Evolutionary conservation across 2,113 vertebrate species (phyloP), one percentile per base, ranked within the genome.

Genomic region (Conger conger): DNA sequence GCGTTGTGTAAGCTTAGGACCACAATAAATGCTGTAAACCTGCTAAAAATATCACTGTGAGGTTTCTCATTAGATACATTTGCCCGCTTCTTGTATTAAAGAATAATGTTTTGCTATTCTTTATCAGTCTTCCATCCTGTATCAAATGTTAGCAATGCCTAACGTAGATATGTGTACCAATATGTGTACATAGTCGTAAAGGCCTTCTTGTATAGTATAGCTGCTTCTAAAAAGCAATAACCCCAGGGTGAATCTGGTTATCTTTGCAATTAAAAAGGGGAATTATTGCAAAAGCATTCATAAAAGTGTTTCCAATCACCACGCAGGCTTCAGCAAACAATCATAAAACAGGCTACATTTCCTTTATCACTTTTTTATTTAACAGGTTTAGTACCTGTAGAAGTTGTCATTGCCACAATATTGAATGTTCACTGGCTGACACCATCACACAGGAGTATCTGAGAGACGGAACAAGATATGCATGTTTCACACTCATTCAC

Each of bases 341-440:
- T n/a, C n/a, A 83, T 30, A 18, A 37, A 42, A 2, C 17, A 38
- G 13, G 6, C 23, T n/a, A 30, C 37, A 42, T 60, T 23, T 23
- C 63, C 36, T 60, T 30, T 73, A 83, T 73, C 82, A 3, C 60
- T 13, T 37, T 17, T 79, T 79, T 83, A 40, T 33, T 81, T 27
- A 38, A 53, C 33, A 84, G 68, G 35, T 76, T 45, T 79, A 35
- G 83, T 76, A 54, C 85, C 79, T 81, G 23, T 4, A 81, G 60
- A 86, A 84, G 53, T 38, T 83, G 82, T 42, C 81, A 50, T 36
- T 38, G 35, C 36, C 53, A 79, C 80, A 27, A 13, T 82, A 60
- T n/a, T 57, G 78, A 85, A 86, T 81, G 40, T 73, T 82, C 30
- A 85, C 85, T 81, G 60, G 83, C 83, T 85, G 79, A 86, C 77